Evolutionary conservation across 2,888 invertebrate genomes (phyloP), one percentile per base, ranked within the genome.

Genomic region (Tenthredo livida): DNA sequence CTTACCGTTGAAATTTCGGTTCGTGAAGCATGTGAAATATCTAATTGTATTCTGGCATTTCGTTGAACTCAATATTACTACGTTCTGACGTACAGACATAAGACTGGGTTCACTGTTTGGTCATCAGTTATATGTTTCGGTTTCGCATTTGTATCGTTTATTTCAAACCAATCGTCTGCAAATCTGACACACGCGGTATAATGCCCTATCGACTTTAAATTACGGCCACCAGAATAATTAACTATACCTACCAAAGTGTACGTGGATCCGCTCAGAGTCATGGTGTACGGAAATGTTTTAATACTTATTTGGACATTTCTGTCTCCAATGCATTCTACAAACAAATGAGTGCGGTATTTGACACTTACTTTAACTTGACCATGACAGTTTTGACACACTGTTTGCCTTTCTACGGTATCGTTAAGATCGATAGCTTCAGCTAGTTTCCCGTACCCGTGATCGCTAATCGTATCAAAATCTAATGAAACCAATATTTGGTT

Each of bases 251-350:
- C 73, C 21, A 73, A n/a, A 73, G 73, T 43, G 73, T 73, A 73
- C 43, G 43, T 73, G 9, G 73, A 73, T 43, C 25, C 21, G n/a
- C 21, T 43, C 21, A 73, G 21, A 43, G 37, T 21, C 12, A 73
- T 73, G 37, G n/a, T 73, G 43, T 25, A 43, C 43, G 73, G 73
- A 43, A 73, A 73, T 73, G 43, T 73, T 73, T 40, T 43, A 25
- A 73, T 21, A 10, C 12, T 47, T 9, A 73, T 15, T 43, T 37
- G 40, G 70, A n/a, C 43, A 37, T 43, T 43, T 21, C 6, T 40
- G 37, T 73, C 77, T 54, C 83, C 82, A n/a, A 85, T 85, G 21
- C 85, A 85, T 58, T 85, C 85, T 29, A 85, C 37, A 29, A 80
- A 70, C 29, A 85, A 33, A 50, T 85, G 70, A 43, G 80, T 37